These are phyloP conservation scores for Clavelina lepadiformis DNA, from an alignment of 23 tunicate genomes.

Conservation along the genomic window DNA sequence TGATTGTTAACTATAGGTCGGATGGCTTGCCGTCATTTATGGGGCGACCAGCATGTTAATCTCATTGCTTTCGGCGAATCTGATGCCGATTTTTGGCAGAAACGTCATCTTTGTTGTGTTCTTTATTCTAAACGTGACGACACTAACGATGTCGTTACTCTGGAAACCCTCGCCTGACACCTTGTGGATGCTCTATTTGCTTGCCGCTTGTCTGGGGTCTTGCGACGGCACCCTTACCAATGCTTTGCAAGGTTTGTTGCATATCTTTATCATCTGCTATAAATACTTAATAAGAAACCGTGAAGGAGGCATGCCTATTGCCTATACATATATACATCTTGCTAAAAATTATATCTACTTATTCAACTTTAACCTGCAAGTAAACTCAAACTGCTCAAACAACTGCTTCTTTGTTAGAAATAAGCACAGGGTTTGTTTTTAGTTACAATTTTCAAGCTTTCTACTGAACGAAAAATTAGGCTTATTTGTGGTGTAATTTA, in stretches of 20 bases:
- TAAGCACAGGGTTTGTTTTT: no score
- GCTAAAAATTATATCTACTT: no score
- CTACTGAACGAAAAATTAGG: no score
- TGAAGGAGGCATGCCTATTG: no score
- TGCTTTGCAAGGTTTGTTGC: constrained; percentile 38
- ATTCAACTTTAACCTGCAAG: no score
- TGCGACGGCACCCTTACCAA: constrained; percentile 52
- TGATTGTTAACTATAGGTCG: constrained; percentile 36
- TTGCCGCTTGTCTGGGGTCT: constrained; percentile 29
- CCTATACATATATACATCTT: no score
- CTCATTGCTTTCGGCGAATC: constrained; percentile 21
- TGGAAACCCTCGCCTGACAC: constrained; percentile 9
- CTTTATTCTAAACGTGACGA: not conserved
- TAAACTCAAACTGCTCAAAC: no score
- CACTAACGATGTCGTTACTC: constrained; percentile 18
- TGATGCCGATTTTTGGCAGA: constrained; percentile 42
- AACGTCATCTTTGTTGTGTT: constrained; percentile 22
- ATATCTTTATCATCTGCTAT: not conserved
- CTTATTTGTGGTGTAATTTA: no score
- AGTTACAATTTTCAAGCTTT: no score
- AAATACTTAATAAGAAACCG: not conserved
- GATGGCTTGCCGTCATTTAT: constrained; percentile 33
- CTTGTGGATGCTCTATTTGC: constrained; percentile 13
- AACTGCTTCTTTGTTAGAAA: no score
- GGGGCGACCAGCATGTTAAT: constrained; percentile 35